These are phyloP conservation scores for Metaphire vulgaris DNA, from an alignment of 1,140 invertebrate species.

Conservation along the genomic window DNA sequence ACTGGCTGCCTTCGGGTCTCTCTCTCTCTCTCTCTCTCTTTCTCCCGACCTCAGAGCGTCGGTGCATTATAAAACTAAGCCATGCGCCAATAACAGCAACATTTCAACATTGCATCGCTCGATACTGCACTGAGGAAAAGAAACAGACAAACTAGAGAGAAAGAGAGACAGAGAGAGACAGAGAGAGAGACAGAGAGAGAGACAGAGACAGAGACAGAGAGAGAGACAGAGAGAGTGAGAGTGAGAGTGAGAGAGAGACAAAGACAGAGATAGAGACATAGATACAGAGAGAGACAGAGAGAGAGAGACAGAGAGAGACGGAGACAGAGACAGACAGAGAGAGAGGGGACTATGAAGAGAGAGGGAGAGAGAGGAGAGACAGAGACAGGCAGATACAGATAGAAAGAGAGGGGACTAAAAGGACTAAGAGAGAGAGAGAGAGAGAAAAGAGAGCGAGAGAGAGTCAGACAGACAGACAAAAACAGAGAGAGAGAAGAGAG, in stretches of 20 bases:
- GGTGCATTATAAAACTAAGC: no score
- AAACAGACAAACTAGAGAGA: background rate
- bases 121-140: no score
- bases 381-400: background rate
- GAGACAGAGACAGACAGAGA: background rate
- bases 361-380: no score
- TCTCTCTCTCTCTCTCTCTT: no score
- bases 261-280: background rate
- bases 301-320: background rate
- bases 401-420: background rate
- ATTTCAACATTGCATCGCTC: no score
- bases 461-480: background rate
- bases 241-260: background rate
- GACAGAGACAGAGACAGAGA: background rate
- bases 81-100: no score
- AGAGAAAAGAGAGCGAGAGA: background rate
- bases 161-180: background rate
- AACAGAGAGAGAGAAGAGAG: background rate
- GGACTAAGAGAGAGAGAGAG: background rate
- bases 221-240: background rate
- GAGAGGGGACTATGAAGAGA: background rate
- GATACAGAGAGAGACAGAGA: background rate
- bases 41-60: no score
- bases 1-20: no score
- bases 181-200: background rate